A percentile compares a stretch with the other conserved stretches of the same genome.
Conservation (phyloP, 2,113 vertebrate genomes). For the Tympanuchus pallidicinctus region DNA sequence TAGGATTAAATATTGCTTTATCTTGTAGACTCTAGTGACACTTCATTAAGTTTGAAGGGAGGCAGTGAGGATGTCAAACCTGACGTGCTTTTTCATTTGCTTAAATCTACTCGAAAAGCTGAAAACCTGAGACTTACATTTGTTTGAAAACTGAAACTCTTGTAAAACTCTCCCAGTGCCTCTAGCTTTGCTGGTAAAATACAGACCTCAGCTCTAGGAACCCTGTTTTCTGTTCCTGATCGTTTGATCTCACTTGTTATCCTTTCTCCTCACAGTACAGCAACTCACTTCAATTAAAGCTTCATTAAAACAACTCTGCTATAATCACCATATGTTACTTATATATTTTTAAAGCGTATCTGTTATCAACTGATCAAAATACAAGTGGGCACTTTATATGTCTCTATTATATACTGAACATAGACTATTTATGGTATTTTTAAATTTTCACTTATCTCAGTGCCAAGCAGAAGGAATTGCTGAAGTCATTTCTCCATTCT, state of each 20-base stretch:
- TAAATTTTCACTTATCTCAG: conserved; percentile 28
- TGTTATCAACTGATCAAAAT: conserved; percentile 48
- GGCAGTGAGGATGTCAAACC: neutral
- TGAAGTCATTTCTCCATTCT: neutral
- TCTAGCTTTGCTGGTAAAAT: neutral
- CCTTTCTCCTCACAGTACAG: conserved; percentile 22
- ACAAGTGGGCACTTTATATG: conserved; percentile 44
- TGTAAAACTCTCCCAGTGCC: neutral
- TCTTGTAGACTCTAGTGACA: neutral
- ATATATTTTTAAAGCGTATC: conserved; percentile 45
- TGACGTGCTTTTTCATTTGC: neutral
- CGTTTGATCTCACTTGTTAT: conserved; percentile 24
- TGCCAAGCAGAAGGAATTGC: neutral
- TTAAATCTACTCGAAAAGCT: neutral
- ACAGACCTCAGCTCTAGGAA: neutral
- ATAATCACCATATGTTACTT: conserved; percentile 51
- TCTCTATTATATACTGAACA: neutral
- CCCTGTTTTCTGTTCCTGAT: neutral
- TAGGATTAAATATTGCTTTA: neutral
- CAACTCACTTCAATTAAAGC: conserved; percentile 52
- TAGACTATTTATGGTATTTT: conserved; percentile 25
- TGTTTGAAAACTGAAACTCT: conserved; percentile 1
- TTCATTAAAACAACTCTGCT: conserved; percentile 36
- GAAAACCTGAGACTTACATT: neutral
- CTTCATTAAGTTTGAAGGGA: neutral